Base-by-base conservation (phyloP, 2,888 invertebrate species). In the Drosophila gaucha region DNA sequence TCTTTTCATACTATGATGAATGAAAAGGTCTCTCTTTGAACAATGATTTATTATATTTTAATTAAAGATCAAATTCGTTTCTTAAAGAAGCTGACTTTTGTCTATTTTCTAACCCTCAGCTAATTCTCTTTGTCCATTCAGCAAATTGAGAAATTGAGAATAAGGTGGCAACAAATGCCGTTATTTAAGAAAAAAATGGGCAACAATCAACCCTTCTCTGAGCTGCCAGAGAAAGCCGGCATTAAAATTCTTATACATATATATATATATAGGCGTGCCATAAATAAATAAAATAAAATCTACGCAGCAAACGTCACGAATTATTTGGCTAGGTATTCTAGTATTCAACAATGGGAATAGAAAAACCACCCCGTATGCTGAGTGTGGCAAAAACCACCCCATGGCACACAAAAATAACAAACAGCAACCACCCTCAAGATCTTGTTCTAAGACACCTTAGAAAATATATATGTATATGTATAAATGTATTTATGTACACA, bases 231-330 rank as follows among this genome's bases (percentile, higher is more conserved):
- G 52, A 65, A 68, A 66, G 65, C 62, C 41, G 67, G 55, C 67
- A 70, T 65, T 63, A 59, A 79, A 80, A 68, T 63, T 55, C 57
- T 51, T 55, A 41, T 60, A 51, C 50, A 70, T 51, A 78, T n/a
- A n/a, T n/a, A n/a, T n/a, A n/a, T n/a, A n/a, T n/a, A n/a, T n/a
- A 72, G 85, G 82, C 60, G 75, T 62, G 67, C 71, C 80, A 58
- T 74, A 74, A 78, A 86, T 84, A 80, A 80, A 78, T 62, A 39
- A 20, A 44, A 54, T 6, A 41, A 71, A 78, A 64, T 76, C 80
- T 47, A 75, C 46, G 59, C 66, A 51, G 36, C 36, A 58, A 55
- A 73, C 47, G 69, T 18, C 38, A 52, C 63, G 54, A 65, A 68
- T 65, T 67, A 58, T 67, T 65, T 46, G 54, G 62, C 54, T 65